Conservation (phyloP, 2,113 vertebrate species). For the Chionis minor region DNA sequence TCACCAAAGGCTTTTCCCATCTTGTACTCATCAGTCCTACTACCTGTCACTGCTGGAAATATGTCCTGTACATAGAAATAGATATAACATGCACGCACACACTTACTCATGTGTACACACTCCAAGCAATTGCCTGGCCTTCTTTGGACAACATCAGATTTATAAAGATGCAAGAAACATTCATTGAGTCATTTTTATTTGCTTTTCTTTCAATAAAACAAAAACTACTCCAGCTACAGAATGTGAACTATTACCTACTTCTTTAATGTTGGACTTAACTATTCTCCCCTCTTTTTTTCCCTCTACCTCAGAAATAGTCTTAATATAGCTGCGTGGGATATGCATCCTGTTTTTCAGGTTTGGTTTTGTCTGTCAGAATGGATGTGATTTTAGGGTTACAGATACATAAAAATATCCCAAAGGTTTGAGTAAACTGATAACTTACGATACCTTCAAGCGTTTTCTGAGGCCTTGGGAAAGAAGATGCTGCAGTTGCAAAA, state of each 20-base stretch:
- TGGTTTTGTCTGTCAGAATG: constrained; percentile 4
- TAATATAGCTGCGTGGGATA: background rate
- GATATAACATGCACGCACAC: background rate
- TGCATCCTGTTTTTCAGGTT: background rate
- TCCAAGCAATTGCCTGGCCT: background rate
- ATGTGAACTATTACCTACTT: constrained; percentile 38
- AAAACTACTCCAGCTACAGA: background rate
- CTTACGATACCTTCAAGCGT: background rate
- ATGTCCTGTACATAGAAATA: background rate
- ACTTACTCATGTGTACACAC: background rate
- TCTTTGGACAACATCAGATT: constrained; percentile 9
- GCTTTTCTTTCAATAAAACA: constrained; percentile 7
- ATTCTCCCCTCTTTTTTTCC: background rate
- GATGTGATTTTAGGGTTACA: background rate
- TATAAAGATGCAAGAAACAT: constrained; percentile 13
- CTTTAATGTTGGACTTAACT: background rate
- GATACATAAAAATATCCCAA: background rate
- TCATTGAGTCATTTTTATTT: constrained; percentile 33
- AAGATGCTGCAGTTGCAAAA: background rate
- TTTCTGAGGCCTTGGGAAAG: background rate
- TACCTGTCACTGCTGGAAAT: constrained; percentile 14
- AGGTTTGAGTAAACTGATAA: background rate
- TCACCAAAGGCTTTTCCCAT: constrained; percentile 52
- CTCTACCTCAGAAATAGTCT: background rate
- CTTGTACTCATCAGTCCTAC: constrained; percentile 55